Evolutionary conservation across 2,797 vertebrate genomes (phyloP).

Genomic region (Erethizon dorsatum): DNA sequence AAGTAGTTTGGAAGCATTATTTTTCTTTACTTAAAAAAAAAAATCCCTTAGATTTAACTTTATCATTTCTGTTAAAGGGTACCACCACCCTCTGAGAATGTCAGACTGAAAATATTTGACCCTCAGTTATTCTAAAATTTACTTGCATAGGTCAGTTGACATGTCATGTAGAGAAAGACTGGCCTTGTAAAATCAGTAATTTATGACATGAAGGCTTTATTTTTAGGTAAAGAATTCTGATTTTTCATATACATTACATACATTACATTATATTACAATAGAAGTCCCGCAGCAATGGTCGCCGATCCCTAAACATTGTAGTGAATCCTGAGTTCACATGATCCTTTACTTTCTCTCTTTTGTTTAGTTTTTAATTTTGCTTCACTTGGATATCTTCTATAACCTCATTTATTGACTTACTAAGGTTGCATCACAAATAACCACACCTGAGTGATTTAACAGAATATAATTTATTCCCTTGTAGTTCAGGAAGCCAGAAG

Average conservation of each 20-base stretch:
- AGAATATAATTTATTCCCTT: neutral
- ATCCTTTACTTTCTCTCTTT: neutral
- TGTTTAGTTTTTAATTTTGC: neutral
- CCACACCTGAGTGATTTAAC: neutral
- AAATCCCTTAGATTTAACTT: neutral
- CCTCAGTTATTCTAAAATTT: neutral
- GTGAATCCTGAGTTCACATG: neutral
- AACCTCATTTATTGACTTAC: neutral
- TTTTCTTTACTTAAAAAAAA: neutral
- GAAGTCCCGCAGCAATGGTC: neutral
- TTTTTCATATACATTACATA: neutral
- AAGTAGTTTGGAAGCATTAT: neutral
- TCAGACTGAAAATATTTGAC: neutral
- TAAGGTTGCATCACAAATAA: neutral
- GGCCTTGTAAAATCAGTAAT: neutral
- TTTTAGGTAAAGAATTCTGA: conserved; percentile 13
- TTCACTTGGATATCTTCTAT: neutral
- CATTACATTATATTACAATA: too few relatives aligned
- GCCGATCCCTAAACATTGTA: neutral
- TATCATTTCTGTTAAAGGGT: neutral
- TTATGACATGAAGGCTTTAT: neutral
- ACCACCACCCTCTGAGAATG: neutral
- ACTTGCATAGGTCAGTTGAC: neutral
- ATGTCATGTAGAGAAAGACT: neutral
- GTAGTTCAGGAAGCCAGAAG: neutral